Percentiles rank a stretch among this genome's conserved stretches.
phyloP scores from a whole-genome alignment of 2,888 invertebrate genomes.

The Eudemis profundana region DNA sequence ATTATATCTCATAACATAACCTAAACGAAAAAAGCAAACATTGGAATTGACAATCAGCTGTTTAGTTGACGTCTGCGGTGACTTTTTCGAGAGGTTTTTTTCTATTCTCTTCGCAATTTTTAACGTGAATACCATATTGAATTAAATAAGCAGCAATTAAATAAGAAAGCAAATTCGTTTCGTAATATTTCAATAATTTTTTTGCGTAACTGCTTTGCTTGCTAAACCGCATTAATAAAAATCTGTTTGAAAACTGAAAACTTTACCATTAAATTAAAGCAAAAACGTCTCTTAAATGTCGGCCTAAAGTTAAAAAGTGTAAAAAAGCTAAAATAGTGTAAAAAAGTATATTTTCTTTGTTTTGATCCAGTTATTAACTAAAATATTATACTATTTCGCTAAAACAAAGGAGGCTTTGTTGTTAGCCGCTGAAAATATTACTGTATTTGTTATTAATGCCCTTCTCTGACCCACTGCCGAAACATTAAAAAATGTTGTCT shows the following conservation, averaged over 20 bases:
- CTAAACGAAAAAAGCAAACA: neutral
- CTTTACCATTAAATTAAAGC: neutral
- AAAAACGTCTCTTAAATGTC: neutral
- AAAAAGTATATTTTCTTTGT: neutral
- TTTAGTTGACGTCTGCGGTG: neutral
- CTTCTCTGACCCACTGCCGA: slow-evolving; percentile 47
- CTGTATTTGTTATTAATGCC: slow-evolving; percentile 31
- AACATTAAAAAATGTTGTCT: slow-evolving; percentile 62
- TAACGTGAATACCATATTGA: too few relatives aligned
- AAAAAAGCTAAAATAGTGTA: neutral
- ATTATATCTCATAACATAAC: too few relatives aligned
- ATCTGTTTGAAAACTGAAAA: too few relatives aligned
- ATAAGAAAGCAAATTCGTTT: too few relatives aligned
- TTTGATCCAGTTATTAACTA: neutral
- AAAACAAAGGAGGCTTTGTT: neutral
- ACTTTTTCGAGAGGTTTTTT: neutral
- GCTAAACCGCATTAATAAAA: too few relatives aligned
- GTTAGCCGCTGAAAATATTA: neutral
- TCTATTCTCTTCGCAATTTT: too few relatives aligned
- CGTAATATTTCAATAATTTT: too few relatives aligned
- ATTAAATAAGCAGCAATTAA: too few relatives aligned
- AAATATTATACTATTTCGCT: neutral
- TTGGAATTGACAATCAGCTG: slow-evolving; percentile 20
- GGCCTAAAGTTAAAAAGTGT: neutral
- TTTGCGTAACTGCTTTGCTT: too few relatives aligned